Conservation (phyloP, 2,113 vertebrate species). For the Edolisoma coerulescens region DNA sequence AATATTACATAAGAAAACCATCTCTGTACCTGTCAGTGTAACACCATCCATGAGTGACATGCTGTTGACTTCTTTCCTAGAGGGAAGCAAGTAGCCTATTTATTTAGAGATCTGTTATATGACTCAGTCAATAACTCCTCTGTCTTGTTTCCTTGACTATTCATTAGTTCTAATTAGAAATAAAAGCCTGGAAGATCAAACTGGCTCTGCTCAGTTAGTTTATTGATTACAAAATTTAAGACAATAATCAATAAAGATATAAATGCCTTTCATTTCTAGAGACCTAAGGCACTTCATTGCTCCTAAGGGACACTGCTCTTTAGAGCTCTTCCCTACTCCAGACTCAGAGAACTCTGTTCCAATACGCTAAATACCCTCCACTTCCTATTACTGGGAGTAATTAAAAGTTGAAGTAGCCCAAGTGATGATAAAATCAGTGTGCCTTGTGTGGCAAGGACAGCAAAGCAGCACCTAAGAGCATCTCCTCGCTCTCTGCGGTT, state of each 20-base stretch:
- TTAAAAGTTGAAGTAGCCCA: not conserved
- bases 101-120: not conserved
- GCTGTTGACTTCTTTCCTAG: not conserved
- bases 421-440: not conserved
- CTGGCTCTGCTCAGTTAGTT: not conserved
- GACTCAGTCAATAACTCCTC: not conserved
- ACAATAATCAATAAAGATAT: not conserved
- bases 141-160: not conserved
- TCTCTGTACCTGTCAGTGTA: not conserved
- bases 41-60: not conserved
- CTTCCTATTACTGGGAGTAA: not conserved
- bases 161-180: not conserved
- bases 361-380: not conserved
- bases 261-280: not conserved
- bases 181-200: not conserved
- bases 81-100: not conserved
- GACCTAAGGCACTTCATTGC: not conserved
- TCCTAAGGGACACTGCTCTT: not conserved
- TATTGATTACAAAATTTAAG: not conserved
- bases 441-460: not conserved
- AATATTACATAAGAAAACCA: not conserved
- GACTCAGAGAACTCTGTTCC: not conserved
- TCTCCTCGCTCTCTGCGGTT: not conserved
- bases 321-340: not conserved
- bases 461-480: not conserved